phyloP scores from a whole-genome alignment of 2,113 vertebrate genomes.

The Campylomormyrus numenius region DNA sequence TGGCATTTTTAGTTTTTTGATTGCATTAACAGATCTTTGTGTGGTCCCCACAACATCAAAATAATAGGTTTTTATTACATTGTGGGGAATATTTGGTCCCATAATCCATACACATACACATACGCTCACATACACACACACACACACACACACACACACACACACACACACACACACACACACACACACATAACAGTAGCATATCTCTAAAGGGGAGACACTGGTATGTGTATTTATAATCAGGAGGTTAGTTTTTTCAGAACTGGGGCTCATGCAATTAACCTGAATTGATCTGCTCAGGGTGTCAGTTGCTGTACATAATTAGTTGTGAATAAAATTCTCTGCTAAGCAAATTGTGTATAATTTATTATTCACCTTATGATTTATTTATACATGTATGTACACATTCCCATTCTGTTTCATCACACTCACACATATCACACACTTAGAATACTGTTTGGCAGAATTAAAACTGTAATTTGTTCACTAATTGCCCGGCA shows the following conservation, averaged over 20 bases:
- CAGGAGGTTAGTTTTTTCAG: not conserved
- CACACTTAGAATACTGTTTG: not conserved
- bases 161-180: not conserved
- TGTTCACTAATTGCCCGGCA: not conserved
- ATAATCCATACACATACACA: no score
- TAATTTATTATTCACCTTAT: not conserved
- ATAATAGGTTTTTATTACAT: no score
- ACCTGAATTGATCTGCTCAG: not conserved
- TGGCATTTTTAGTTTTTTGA: no score
- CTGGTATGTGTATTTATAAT: not conserved
- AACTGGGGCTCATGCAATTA: not conserved
- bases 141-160: not conserved
- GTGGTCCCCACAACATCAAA: no score
- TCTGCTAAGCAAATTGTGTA: not conserved
- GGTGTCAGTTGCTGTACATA: not conserved
- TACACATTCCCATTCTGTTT: not conserved
- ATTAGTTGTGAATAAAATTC: slow-evolving; percentile 2
- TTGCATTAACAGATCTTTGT: no score
- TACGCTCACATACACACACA: no score
- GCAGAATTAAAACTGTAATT: not conserved
- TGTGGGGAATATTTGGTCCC: no score
- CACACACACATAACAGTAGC: not conserved
- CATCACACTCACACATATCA: not conserved
- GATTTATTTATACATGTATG: not conserved
- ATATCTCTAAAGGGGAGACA: not conserved